These are phyloP conservation scores for Lichenostomus cassidix DNA, from an alignment of 2,113 vertebrate genomes.

Conservation along the genomic window DNA sequence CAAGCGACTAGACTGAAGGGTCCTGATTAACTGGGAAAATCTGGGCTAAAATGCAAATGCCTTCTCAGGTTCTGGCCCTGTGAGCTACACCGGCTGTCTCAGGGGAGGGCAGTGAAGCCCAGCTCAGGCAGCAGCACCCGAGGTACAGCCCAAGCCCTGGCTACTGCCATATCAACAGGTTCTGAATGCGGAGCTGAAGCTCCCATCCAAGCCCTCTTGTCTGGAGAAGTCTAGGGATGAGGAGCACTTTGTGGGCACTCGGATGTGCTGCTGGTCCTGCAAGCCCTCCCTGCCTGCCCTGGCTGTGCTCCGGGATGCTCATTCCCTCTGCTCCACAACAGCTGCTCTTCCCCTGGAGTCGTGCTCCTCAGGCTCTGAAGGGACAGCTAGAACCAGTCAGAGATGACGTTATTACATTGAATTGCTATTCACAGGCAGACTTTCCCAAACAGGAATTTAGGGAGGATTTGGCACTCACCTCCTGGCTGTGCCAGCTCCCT, in stretches of 20 bases:
- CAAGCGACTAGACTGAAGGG: constrained; percentile 33
- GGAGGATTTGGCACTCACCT: background rate
- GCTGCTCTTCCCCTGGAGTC: background rate
- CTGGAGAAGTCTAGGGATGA: background rate
- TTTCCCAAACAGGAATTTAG: background rate
- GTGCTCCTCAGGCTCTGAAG: background rate
- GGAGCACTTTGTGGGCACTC: accelerated
- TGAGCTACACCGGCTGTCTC: accelerated
- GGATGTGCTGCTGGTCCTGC: background rate
- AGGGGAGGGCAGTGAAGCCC: accelerated
- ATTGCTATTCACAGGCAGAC: background rate
- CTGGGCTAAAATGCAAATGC: background rate
- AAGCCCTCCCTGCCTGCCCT: background rate
- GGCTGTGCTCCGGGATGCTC: background rate
- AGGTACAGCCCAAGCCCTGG: background rate
- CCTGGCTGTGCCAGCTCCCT: background rate
- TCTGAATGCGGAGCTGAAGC: accelerated
- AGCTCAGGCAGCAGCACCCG: background rate
- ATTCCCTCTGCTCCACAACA: background rate
- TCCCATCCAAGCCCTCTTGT: accelerated
- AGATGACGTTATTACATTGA: background rate
- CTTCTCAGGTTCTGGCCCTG: background rate
- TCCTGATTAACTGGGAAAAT: constrained; percentile 11
- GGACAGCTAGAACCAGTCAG: background rate
- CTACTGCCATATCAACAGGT: accelerated